Percentiles rank a stretch among this genome's conserved stretches.
Conservation (phyloP, 2,113 vertebrate species). For the Melanerpes aurifrons region DNA sequence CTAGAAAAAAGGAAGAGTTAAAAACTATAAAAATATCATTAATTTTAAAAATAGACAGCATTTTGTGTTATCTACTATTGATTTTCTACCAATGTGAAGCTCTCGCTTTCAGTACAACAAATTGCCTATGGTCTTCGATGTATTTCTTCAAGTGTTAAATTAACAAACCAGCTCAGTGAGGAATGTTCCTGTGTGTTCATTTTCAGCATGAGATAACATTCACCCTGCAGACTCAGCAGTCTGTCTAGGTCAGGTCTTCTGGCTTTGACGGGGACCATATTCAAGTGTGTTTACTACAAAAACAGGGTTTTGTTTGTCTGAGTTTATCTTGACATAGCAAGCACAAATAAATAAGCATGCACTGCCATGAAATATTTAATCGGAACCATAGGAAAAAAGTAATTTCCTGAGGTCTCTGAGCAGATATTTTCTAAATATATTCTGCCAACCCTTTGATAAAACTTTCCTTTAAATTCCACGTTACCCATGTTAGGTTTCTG, state of each 20-base stretch:
- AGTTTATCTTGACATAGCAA: not conserved
- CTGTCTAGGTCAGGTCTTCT: not conserved
- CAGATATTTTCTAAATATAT: conserved; percentile 22
- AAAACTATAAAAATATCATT: not conserved
- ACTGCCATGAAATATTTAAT: conserved; percentile 46
- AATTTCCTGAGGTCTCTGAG: conserved; percentile 29
- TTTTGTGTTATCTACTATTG: not conserved
- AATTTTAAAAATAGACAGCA: not conserved
- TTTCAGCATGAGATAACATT: conserved; percentile 18
- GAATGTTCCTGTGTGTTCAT: not conserved
- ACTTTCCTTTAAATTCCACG: conserved; percentile 27
- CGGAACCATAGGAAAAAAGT: conserved; percentile 20
- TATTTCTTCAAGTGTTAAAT: conserved; percentile 46
- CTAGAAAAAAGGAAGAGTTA: not conserved
- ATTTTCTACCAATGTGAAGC: not conserved
- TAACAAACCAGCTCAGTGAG: conserved; percentile 13
- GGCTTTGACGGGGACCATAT: not conserved
- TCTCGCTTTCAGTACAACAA: not conserved
- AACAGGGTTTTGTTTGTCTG: not conserved
- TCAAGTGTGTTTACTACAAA: not conserved
- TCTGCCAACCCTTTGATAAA: conserved; percentile 7
- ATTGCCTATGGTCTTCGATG: not conserved
- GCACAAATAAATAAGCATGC: conserved; percentile 33
- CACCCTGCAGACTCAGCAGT: conserved; percentile 1
- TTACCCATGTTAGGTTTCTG: not conserved